These are phyloP conservation scores for Platalea minor DNA, from an alignment of 2,797 vertebrate species.

Conservation along the genomic window DNA sequence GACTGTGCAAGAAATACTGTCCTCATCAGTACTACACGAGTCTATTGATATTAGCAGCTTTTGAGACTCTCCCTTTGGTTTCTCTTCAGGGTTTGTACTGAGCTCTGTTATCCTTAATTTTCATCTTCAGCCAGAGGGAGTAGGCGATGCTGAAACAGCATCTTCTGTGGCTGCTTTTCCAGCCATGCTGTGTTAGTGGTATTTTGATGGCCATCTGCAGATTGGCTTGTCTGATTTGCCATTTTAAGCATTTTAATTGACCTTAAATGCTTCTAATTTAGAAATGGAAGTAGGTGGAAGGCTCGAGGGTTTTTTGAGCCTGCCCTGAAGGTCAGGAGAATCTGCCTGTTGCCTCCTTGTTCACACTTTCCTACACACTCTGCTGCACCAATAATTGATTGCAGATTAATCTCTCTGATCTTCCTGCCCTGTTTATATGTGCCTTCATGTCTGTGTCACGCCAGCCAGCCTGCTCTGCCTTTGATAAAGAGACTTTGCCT, in stretches of 20 bases:
- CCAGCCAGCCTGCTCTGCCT: background rate
- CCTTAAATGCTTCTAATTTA: constrained; percentile 55
- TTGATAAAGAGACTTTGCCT: constrained; percentile 4
- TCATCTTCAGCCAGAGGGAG: constrained; percentile 24
- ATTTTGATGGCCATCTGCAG: constrained; percentile 50
- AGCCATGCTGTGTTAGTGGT: background rate
- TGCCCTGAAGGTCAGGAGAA: constrained; percentile 12
- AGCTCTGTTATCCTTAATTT: background rate
- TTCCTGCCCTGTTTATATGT: background rate
- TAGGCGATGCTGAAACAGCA: constrained; percentile 26
- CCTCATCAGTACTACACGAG: background rate
- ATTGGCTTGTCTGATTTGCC: constrained; percentile 32
- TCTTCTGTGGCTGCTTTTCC: background rate
- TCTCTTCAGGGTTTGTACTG: background rate
- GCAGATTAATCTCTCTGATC: constrained; percentile 4
- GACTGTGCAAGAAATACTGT: background rate
- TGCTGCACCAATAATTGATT: background rate
- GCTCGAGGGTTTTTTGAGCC: background rate
- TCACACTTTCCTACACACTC: constrained; percentile 7
- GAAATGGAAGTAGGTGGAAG: constrained; percentile 40
- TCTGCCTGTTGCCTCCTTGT: constrained; percentile 4
- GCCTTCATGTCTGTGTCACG: background rate
- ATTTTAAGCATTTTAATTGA: constrained; percentile 53
- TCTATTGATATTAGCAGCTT: background rate
- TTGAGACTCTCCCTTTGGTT: background rate